Evolutionary conservation across 2,113 vertebrate species (phyloP), one percentile per base, ranked within the genome.

Genomic region (Lynx canadensis): DNA sequence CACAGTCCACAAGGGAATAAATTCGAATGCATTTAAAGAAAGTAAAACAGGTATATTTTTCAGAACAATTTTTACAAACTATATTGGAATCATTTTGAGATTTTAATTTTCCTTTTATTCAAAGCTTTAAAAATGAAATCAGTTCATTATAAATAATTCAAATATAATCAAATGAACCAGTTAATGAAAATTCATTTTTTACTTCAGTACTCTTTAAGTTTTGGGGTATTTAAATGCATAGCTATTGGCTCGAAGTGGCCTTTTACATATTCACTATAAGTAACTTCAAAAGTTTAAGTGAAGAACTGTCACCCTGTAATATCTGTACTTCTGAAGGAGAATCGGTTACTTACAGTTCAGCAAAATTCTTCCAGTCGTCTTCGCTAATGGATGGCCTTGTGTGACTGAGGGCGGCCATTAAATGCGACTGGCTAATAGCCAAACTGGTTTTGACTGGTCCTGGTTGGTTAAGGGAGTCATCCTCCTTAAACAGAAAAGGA

Each of bases 351-450:
- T 98, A 99, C 99, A 99, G 98, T 80, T 99, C 99, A 96, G 98
- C 97, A 98, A 99, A 99, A 97, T 97, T 99, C 91, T 98, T 99
- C 99, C 99, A 99, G 98, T 99, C 99, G 0, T 99, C 99, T 92
- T 98, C 99, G 98, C 98, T 99, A 91, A 99, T 98, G 63, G 99
- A 99, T 0, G 99, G 99, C 96, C 99, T 99, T 90, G 99, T 99
- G 74, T 93, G 98, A 78, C 98, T 96, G 97, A 99, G 98, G 3
- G 99, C 99, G 12, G 99, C 96, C 94, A 98, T 98, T 92, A 99
- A 92, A 85, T 99, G 99, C 48, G 98, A 98, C 93, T 98, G 99
- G 96, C 97, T 98, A 80, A 99, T 98, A 92, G 98, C 87, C 80
- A 99, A 76, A 79, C 98, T 97, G 16, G 98, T 97, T 97, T 98